Evolutionary conservation across 30 jellyfish, hydroid and myxozoan genomes (phyloP), one percentile per base, ranked within the genome.

Genomic region (Aurelia coerulea): DNA sequence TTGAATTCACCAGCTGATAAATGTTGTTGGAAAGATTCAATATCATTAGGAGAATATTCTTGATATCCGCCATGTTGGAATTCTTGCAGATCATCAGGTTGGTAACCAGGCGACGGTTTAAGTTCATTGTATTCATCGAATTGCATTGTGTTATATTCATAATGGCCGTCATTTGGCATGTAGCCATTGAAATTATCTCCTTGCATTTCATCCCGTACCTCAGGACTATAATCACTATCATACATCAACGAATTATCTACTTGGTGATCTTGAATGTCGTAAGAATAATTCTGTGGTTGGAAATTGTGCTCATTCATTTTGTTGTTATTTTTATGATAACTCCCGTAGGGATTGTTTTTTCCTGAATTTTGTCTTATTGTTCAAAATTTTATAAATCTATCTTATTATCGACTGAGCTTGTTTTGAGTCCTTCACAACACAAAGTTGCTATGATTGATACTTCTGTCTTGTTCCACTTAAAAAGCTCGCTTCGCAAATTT

Each of bases 1-100:
- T 79, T 35, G 50, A 19, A 79, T 15, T 79, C 80, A 14, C 70
- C 16, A 5, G 89, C 73, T 1, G 89, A 79, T 9, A 59, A 31
- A 42, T n/a, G 46, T 29, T 79, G 80, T 11, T 60, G 70, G 15
- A 60, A 60, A 5, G 31, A 17, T n/a, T 60, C 70, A 46, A 46
- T 46, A 17, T 60, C 33, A 17, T n/a, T 60, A 17, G 70, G 2
- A 17, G 70, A 8, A 60, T 60, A 60, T 17, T 60, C 70, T 5
- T 3, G 31, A 60, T 60, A 60, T 15, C 70, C 70, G 12, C 12
- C 70, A 3, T 60, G 35, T 60, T 60, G 35, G 15, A 17, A 60
- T 23, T 60, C 70, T 23, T 60, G 70, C 10, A 60, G 35, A 23
- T 60, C 70, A 60, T 60, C 70, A 17, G 31, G 70, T 2, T 60